Conservation (phyloP, 2,797 vertebrate genomes). For the Eremophila alpestris region DNA sequence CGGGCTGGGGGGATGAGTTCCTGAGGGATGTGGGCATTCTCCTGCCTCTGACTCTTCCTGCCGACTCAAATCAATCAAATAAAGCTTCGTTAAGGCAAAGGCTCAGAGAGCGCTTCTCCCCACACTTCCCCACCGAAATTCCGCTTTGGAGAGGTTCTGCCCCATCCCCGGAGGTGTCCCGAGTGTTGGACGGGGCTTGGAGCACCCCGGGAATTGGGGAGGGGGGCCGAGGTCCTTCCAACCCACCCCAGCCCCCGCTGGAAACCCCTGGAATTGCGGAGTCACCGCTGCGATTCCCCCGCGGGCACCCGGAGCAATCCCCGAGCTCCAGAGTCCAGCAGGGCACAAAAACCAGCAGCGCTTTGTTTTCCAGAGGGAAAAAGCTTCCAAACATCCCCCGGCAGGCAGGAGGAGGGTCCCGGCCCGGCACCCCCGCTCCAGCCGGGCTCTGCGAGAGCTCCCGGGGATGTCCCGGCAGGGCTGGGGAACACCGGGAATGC, state of each 20-base stretch:
- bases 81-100: not conserved
- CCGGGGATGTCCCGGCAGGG: not conserved
- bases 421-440: not conserved
- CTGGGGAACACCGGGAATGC: not conserved
- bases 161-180: not conserved
- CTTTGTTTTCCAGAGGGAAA: not conserved
- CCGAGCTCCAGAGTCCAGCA: not conserved
- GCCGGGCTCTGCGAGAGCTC: not conserved
- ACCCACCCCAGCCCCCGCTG: rapidly evolving
- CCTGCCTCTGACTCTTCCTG: not conserved
- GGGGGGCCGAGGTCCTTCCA: rapidly evolving
- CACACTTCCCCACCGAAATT: not conserved
- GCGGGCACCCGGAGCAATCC: not conserved
- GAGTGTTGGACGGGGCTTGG: not conserved
- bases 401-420: not conserved
- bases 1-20: not conserved
- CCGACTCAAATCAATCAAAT: not conserved
- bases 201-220: not conserved
- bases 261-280: not conserved
- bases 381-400: not conserved
- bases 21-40: not conserved
- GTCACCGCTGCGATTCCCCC: not conserved
- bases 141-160: not conserved
- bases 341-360: too few relatives aligned
- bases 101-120: not conserved